Percentiles rank a stretch among this genome's conserved stretches.
phyloP scores from a whole-genome alignment of 2,888 invertebrate species.

The Latrodectus hesperus region DNA sequence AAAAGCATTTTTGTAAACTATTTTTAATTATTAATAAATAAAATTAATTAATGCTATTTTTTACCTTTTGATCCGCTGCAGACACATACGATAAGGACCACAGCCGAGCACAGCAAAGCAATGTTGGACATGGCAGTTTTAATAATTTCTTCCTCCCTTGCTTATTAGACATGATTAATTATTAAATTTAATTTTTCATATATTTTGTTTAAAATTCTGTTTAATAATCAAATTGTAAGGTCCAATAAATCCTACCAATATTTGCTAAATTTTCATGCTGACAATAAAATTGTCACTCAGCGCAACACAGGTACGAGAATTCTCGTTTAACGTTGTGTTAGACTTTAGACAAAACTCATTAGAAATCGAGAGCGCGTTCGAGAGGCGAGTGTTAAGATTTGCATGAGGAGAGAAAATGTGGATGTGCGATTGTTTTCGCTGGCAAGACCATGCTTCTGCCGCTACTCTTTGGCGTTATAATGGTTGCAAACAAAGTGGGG shows the following conservation, averaged over 20 bases:
- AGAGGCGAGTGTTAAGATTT: slow-evolving; percentile 18
- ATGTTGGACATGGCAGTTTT: slow-evolving; percentile 48
- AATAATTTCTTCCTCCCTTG: slow-evolving; percentile 40
- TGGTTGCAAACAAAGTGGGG: slow-evolving; percentile 19
- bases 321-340: not conserved
- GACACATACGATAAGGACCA: slow-evolving; percentile 63
- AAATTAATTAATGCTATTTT: not conserved
- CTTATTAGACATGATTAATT: slow-evolving; percentile 34
- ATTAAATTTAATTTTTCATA: too few relatives aligned
- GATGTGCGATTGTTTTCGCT: slow-evolving; percentile 28
- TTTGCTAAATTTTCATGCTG: too few relatives aligned
- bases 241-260: too few relatives aligned
- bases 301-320: too few relatives aligned
- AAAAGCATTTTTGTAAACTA: too few relatives aligned
- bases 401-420: slow-evolving; percentile 29
- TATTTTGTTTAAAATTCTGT: too few relatives aligned
- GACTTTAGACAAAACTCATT: not conserved
- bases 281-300: too few relatives aligned
- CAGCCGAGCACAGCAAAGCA: slow-evolving; percentile 56
- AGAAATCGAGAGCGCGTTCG: not conserved
- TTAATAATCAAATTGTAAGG: too few relatives aligned
- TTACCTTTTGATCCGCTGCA: slow-evolving; percentile 62
- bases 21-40: not conserved
- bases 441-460: slow-evolving; percentile 49
- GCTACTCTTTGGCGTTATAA: slow-evolving; percentile 26